Evolutionary conservation across 2,888 invertebrate species (phyloP).

Genomic region (Spodoptera picta): DNA sequence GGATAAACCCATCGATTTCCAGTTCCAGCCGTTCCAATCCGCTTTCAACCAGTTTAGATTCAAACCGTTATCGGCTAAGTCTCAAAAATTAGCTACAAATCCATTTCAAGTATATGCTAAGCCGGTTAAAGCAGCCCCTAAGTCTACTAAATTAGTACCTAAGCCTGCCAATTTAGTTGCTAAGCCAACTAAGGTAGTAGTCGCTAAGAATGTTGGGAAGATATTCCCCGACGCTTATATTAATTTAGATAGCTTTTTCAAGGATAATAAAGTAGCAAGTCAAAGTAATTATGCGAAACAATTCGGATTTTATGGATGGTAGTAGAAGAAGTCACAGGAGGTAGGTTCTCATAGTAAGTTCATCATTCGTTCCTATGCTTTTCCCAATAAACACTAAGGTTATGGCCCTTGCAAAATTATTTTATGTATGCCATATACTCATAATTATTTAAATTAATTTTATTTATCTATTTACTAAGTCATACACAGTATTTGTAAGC

Average conservation of each 20-base stretch:
- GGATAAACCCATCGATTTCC: constrained; percentile 48
- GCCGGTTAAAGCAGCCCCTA: constrained; percentile 2
- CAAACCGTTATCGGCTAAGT: constrained; percentile 34
- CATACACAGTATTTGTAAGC: no score
- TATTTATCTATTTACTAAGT: not conserved
- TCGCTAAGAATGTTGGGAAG: constrained; percentile 51
- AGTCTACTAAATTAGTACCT: constrained; percentile 6
- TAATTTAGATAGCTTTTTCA: constrained; percentile 62
- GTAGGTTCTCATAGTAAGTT: constrained; percentile 51
- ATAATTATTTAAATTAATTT: no score
- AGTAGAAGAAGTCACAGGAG: constrained; percentile 43
- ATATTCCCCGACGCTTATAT: constrained; percentile 61
- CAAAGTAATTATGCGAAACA: constrained; percentile 35
- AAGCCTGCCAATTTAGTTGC: constrained; percentile 45
- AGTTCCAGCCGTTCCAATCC: constrained; percentile 48
- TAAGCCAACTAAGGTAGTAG: constrained; percentile 45
- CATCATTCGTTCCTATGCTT: constrained; percentile 45
- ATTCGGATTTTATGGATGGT: constrained; percentile 59
- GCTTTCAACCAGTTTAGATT: constrained; percentile 45
- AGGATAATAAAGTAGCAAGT: constrained; percentile 29
- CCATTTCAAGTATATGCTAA: constrained; percentile 18
- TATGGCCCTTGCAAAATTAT: constrained; percentile 16
- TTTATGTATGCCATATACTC: constrained; percentile 10
- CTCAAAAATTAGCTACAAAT: constrained; percentile 38
- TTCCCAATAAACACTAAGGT: constrained; percentile 22